A percentile compares a stretch with the other conserved stretches of the same genome.
Conservation (phyloP, 2,113 vertebrate species). For the Charadrius vociferus region DNA sequence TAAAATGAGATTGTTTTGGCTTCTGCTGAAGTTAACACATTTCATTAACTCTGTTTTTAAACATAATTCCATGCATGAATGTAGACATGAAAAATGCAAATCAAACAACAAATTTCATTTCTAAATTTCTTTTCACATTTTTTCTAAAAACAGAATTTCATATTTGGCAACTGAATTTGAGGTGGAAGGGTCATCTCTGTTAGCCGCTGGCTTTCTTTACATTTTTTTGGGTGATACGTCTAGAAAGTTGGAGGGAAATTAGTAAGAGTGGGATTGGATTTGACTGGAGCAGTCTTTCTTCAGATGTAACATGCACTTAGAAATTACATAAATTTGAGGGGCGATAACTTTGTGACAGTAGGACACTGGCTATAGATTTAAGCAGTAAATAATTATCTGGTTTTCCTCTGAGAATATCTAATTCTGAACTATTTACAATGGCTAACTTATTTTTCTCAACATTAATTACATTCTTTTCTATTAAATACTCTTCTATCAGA, state of each 20-base stretch:
- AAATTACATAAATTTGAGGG: neutral
- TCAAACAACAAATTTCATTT: neutral
- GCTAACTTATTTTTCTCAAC: neutral
- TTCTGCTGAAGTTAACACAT: neutral
- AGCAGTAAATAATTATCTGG: neutral
- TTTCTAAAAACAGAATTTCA: neutral
- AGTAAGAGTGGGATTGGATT: neutral
- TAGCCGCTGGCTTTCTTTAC: neutral
- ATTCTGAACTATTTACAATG: neutral
- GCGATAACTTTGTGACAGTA: neutral
- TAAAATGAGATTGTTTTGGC: neutral
- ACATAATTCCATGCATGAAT: neutral
- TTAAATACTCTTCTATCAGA: neutral
- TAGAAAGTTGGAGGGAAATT: neutral
- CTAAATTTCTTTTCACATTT: neutral
- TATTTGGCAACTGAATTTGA: neutral
- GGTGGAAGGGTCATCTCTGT: rapidly evolving
- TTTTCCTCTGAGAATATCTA: neutral
- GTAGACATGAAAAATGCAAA: neutral
- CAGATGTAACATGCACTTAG: neutral
- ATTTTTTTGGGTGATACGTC: neutral
- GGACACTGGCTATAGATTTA: neutral
- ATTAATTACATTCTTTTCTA: neutral
- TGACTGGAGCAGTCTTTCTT: neutral
- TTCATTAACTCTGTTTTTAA: neutral